Base-by-base conservation (phyloP, 2,113 vertebrate species). In the Epinephelus lanceolatus region DNA sequence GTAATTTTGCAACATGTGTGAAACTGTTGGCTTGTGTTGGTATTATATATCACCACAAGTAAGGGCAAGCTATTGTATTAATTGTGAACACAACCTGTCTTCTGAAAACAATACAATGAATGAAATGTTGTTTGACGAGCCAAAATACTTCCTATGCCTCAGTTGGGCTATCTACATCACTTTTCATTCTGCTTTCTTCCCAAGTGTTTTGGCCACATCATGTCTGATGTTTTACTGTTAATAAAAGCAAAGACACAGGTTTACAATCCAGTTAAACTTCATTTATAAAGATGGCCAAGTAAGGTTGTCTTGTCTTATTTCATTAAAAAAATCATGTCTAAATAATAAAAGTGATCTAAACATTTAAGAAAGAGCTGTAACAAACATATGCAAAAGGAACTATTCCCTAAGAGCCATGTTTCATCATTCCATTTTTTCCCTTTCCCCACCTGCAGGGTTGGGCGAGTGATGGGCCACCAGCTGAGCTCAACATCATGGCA, bases 381-480 rank as follows among this genome's bases (percentile, higher is more conserved):
- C 4, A 10, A 8, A 52, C 7, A 10, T 4, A 7, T 25, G 5
- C 4, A 30, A 75, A 68, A 17, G 5, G 15, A 59, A 53, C 21
- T 65, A 6, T 75, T 51, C 2, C 3, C 55, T 71, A 11, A 81
- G 45, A 60, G 2, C 10, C 0, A 10, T 63, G 14, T 71, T 55
- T 78, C 19, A 0, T 45, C 42, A 45, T 45, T 45, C 42, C 42
- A 45, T 11, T 2, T 45, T 11, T 45, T 45, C 11, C 42, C 42
- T 45, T 7, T 12, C 42, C 9, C 8, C 11, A 45, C 11, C 57
- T 80, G 3, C 92, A 99, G 97, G 95, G 96, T 55, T 97, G 97
- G 97, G 97, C 97, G 63, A 96, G 96, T 0, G 98, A 99, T 0
- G 98, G 97, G 0, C 98, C 98, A 0, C 98, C 98, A n/a, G 98